These are phyloP conservation scores for Hippocampus mohnikei DNA, from an alignment of 2,113 vertebrate genomes.

Conservation along the genomic window DNA sequence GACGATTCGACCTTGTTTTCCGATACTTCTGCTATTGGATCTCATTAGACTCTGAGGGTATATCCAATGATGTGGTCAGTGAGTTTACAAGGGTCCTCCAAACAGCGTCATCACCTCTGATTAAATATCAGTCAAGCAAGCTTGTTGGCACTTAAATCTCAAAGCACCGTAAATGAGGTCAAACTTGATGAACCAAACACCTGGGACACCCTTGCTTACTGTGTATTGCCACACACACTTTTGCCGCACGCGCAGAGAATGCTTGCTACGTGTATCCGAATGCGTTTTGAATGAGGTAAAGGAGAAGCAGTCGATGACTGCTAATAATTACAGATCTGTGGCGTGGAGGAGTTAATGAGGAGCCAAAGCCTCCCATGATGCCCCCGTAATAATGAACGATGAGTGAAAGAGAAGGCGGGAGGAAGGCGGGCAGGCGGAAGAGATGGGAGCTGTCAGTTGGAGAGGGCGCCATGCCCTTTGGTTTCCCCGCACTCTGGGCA, in stretches of 20 bases:
- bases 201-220: not conserved
- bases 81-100: too few relatives aligned
- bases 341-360: conserved; percentile 70
- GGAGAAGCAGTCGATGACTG: conserved; percentile 61
- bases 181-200: conserved; percentile 5
- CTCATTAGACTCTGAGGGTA: too few relatives aligned
- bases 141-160: conserved; percentile 19
- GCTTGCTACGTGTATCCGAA: conserved; percentile 38
- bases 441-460: conserved; percentile 65
- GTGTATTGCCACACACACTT: not conserved
- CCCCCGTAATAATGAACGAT: conserved; percentile 67
- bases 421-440: conserved; percentile 4
- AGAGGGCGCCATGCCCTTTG: conserved; percentile 67
- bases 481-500: conserved; percentile 65
- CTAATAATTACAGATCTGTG: conserved; percentile 74
- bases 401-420: conserved; percentile 38
- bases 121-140: too few relatives aligned
- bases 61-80: too few relatives aligned
- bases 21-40: too few relatives aligned
- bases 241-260: conserved; percentile 14
- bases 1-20: too few relatives aligned
- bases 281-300: conserved; percentile 63
- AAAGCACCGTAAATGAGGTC: conserved; percentile 40
- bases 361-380: conserved; percentile 70
- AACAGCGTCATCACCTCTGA: too few relatives aligned